Evolutionary conservation across 1,140 invertebrate genomes (phyloP).

Genomic region (Eumeta japonica): DNA sequence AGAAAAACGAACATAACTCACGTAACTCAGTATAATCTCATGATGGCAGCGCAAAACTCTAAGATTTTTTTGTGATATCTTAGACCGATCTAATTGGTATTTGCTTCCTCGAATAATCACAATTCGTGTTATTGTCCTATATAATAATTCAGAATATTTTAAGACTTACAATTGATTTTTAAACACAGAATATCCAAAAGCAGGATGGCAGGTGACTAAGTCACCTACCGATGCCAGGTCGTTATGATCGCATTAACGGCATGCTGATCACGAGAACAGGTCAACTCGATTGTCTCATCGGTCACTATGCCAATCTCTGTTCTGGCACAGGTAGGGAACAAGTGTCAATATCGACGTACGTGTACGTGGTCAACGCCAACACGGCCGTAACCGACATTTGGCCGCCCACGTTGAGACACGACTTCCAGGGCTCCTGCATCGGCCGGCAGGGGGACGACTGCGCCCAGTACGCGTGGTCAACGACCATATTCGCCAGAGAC

Average conservation of each 20-base stretch:
- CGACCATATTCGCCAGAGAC: slow-evolving; percentile 61
- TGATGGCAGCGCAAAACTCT: not conserved
- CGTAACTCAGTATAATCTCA: too few relatives aligned
- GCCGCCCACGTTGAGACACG: slow-evolving; percentile 52
- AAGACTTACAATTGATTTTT: too few relatives aligned
- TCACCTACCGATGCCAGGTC: too few relatives aligned
- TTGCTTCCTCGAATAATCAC: too few relatives aligned
- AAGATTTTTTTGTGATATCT: not conserved
- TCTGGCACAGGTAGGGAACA: slow-evolving; percentile 36
- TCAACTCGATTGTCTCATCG: not conserved
- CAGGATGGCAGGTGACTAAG: too few relatives aligned
- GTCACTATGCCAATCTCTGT: not conserved
- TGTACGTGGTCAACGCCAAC: slow-evolving; percentile 48
- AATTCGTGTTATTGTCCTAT: too few relatives aligned
- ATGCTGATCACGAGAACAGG: too few relatives aligned
- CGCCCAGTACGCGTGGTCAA: slow-evolving; percentile 61
- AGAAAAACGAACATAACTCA: too few relatives aligned
- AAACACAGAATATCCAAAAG: too few relatives aligned
- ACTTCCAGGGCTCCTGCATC: slow-evolving; percentile 58
- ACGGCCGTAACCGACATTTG: slow-evolving; percentile 33
- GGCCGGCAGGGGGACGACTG: slow-evolving; percentile 51
- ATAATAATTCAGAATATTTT: too few relatives aligned
- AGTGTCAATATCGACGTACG: slow-evolving; percentile 42
- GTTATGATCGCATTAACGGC: too few relatives aligned
- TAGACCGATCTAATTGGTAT: too few relatives aligned